Base-by-base conservation (phyloP, 2,113 vertebrate species). In the Symphodus melops region DNA sequence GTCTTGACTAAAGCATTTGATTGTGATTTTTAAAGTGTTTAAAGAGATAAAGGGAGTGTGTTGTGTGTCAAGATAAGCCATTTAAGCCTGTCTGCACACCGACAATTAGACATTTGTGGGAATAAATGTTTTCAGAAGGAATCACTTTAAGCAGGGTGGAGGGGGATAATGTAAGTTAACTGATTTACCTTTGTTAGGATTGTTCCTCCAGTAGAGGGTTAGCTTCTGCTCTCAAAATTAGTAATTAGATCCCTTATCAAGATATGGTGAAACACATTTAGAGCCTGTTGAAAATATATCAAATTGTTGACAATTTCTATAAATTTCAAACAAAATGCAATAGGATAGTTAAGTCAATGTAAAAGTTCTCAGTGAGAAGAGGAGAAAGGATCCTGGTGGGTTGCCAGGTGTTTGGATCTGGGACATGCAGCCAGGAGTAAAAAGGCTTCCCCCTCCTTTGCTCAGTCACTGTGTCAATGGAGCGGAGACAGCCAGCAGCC, bases 391-490 rank as follows among this genome's bases (percentile, higher is more conserved):
- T 13, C 48, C 39, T 39, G 28, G 36, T 46, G 65, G 33, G 51
- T 62, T 77, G 58, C 56, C 64, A 71, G 61, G 68, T 72, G 75
- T 60, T 68, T 73, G 71, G 71, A 60, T 48, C 8, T 14, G 1
- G 37, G 64, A 67, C 77, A n/a, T 48, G 23, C 25, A 61, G 53
- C 52, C 72, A 71, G 51, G 36, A 66, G 23, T 25, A 67, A 75
- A 62, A 75, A 60, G 61, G 41, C 70, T 71, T 69, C 10, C 73
- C 17, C 90, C 88, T 62, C 87, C 81, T 75, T 56, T 89, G 83
- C 73, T 76, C 84, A 86, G 78, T 81, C 74, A 83, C 72, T 82
- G 79, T 87, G 84, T 86, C 82, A 79, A 61, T 84, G 75, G 86
- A 85, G 54, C 75, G 46, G 55, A 17, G 36, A 51, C 19, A 9